Percentiles rank a stretch among this genome's conserved stretches.
Evolutionary conservation across 1,140 invertebrate species (phyloP).

Genomic region (Microplitis demolitor): DNA sequence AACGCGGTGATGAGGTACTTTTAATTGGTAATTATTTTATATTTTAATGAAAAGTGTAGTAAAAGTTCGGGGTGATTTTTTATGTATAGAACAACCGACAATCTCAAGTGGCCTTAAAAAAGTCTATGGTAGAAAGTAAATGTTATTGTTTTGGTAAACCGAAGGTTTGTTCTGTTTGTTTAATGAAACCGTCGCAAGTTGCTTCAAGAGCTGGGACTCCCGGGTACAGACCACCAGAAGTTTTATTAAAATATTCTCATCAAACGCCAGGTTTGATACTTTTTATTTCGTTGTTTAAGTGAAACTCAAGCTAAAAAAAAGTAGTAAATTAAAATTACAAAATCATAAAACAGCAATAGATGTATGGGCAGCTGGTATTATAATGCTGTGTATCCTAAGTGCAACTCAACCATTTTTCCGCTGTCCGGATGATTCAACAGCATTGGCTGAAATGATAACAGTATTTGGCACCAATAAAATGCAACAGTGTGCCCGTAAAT

Average conservation of each 20-base stretch:
- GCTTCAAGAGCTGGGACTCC: conserved; percentile 88
- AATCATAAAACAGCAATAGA: conserved; percentile 72
- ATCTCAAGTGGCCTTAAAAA: conserved; percentile 36
- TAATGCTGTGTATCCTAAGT: conserved; percentile 79
- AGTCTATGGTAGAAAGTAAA: conserved; percentile 34
- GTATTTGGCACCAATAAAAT: conserved; percentile 77
- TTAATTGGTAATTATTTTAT: not conserved
- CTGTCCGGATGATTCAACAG: conserved; percentile 78
- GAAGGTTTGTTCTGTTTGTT: conserved; percentile 69
- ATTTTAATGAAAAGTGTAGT: not conserved
- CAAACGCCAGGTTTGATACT: conserved; percentile 71
- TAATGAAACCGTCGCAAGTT: conserved; percentile 64
- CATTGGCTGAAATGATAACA: conserved; percentile 81
- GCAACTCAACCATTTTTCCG: conserved; percentile 84
- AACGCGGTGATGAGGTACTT: conserved; percentile 50
- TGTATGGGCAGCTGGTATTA: conserved; percentile 88
- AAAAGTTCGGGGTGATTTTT: conserved; percentile 22
- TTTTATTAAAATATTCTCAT: conserved; percentile 75
- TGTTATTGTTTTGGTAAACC: conserved; percentile 72
- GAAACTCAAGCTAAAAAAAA: not conserved
- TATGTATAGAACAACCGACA: conserved; percentile 45
- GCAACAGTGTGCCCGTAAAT: conserved; percentile 69
- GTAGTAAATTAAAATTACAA: not conserved
- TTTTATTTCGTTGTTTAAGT: not conserved
- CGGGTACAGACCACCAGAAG: conserved; percentile 88